These are phyloP conservation scores for Bostrychus sinensis DNA, from an alignment of 2,113 vertebrate species.

Conservation along the genomic window DNA sequence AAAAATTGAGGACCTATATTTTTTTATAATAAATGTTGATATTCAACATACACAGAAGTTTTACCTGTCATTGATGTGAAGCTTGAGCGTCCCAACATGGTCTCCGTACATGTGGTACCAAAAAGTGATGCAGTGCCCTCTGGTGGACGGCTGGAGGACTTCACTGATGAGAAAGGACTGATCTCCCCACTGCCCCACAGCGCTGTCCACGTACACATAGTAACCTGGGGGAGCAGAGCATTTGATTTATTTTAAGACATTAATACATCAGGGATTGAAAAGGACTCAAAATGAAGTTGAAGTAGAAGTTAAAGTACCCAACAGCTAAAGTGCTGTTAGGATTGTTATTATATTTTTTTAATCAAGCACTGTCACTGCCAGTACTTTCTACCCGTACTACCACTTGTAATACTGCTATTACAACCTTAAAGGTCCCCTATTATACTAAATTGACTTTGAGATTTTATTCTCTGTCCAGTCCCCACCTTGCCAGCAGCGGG, in stretches of 20 bases:
- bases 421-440: too few relatives aligned
- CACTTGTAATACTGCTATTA: too few relatives aligned
- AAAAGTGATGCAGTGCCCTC: slow-evolving; percentile 75
- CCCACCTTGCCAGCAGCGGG: too few relatives aligned
- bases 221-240: slow-evolving; percentile 55
- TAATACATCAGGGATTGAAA: too few relatives aligned
- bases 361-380: too few relatives aligned
- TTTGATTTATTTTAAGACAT: neutral
- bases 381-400: too few relatives aligned
- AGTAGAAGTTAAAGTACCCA: neutral
- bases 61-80: slow-evolving; percentile 75
- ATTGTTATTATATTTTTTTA: too few relatives aligned
- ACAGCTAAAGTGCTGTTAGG: too few relatives aligned
- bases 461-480: too few relatives aligned
- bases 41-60: neutral
- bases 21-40: too few relatives aligned
- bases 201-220: slow-evolving; percentile 77
- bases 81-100: slow-evolving; percentile 66
- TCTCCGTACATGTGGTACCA: slow-evolving; percentile 77
- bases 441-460: too few relatives aligned
- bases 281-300: neutral
- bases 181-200: slow-evolving; percentile 69
- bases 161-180: slow-evolving; percentile 70
- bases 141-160: slow-evolving; percentile 60
- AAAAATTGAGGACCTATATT: neutral